Evolutionary conservation across 1,140 invertebrate species (phyloP).

Genomic region (Calycopis cecrops): DNA sequence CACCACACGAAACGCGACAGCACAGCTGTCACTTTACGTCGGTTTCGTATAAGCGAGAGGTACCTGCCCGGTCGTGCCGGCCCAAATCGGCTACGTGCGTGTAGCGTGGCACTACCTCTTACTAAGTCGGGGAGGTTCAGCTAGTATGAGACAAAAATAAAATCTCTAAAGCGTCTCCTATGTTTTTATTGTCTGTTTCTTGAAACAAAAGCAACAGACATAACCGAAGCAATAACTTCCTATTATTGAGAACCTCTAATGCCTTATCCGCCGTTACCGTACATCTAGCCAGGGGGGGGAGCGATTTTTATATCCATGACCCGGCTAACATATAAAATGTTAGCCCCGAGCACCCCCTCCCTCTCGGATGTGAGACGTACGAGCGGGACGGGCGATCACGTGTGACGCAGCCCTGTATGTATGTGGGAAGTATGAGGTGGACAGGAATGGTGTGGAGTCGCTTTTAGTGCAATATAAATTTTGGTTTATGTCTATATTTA

Average conservation of each 20-base stretch:
- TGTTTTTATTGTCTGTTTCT: conserved; percentile 8
- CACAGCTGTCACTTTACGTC: no score
- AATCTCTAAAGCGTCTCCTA: no score
- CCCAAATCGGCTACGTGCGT: no score
- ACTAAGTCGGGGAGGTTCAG: no score
- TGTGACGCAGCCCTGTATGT: conserved; percentile 57
- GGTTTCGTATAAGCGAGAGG: no score
- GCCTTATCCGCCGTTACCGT: conserved; percentile 39
- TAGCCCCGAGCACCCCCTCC: conserved; percentile 61
- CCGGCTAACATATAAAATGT: conserved; percentile 73
- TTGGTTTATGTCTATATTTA: no score
- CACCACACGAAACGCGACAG: no score
- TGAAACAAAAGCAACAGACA: neutral
- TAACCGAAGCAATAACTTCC: conserved; percentile 54
- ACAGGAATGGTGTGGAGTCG: conserved; percentile 37
- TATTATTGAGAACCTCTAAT: conserved; percentile 65
- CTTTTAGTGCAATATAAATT: neutral
- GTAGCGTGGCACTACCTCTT: no score
- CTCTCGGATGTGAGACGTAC: conserved; percentile 38
- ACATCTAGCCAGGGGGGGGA: conserved; percentile 42
- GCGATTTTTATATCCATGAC: conserved; percentile 74
- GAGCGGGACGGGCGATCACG: conserved; percentile 42
- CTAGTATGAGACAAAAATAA: no score
- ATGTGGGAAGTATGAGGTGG: conserved; percentile 38
- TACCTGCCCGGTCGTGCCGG: no score